Conservation (phyloP, 2,113 vertebrate species). For the Hypocryptadius cinnamomeus region DNA sequence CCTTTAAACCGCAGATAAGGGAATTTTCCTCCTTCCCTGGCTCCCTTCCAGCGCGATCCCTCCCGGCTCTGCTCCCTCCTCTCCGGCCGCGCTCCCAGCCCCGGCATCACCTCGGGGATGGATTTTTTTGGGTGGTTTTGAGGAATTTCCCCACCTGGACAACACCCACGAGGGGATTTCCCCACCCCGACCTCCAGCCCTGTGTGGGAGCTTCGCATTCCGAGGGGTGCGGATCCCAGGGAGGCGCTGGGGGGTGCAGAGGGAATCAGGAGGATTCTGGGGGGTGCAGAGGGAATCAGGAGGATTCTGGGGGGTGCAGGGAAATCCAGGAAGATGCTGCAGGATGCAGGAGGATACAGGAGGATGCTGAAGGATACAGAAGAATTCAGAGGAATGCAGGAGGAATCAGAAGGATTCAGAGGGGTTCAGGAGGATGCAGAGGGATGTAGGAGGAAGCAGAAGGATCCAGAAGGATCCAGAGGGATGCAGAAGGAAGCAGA, state of each 20-base stretch:
- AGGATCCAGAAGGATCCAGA: rapidly evolving
- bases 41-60: background rate
- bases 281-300: background rate
- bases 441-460: rapidly evolving
- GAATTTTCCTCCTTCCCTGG: background rate
- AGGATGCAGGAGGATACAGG: background rate
- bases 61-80: background rate
- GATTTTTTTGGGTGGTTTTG: background rate
- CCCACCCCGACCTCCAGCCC: background rate
- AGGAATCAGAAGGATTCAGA: too few relatives aligned
- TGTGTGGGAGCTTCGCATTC: background rate
- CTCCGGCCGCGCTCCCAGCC: background rate
- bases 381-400: too few relatives aligned
- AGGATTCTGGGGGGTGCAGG: background rate
- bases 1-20: background rate
- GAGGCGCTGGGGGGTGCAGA: too few relatives aligned
- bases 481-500: too few relatives aligned
- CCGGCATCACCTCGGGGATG: rapidly evolving
- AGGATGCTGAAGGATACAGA: background rate
- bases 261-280: background rate
- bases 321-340: background rate
- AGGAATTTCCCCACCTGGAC: background rate
- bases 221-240: background rate
- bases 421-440: rapidly evolving
- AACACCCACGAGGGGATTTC: rapidly evolving